Conservation (phyloP, 1,140 invertebrate genomes). For the Helicoverpa armigera region DNA sequence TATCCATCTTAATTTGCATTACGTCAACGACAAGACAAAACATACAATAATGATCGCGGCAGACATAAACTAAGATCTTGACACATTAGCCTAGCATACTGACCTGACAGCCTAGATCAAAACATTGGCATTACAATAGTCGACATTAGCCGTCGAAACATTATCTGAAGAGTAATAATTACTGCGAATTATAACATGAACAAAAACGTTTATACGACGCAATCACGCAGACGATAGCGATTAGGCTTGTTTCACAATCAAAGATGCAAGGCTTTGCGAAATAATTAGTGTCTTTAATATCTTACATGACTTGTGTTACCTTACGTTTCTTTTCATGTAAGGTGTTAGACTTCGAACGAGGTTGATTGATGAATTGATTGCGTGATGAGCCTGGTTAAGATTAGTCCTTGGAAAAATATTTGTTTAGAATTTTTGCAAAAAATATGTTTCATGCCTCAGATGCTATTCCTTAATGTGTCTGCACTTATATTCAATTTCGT, state of each 20-base stretch:
- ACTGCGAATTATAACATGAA: constrained; percentile 24
- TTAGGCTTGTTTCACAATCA: constrained; percentile 2
- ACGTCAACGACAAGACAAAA: constrained; percentile 19
- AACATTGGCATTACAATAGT: constrained; percentile 3
- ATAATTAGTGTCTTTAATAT: constrained; percentile 23
- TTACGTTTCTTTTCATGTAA: background rate
- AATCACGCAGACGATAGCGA: constrained; percentile 1
- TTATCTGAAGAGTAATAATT: constrained; percentile 13
- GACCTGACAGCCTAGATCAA: constrained; percentile 24
- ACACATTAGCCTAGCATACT: constrained; percentile 18
- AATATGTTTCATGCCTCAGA: too few species aligned
- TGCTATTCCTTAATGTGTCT: too few species aligned
- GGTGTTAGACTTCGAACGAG: background rate
- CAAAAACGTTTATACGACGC: constrained; percentile 15
- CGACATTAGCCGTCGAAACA: background rate
- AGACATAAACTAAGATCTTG: constrained; percentile 23
- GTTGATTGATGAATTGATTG: constrained; percentile 22
- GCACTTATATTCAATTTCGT: too few species aligned
- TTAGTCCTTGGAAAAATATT: too few species aligned
- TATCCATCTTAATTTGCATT: background rate
- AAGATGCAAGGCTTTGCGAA: constrained; percentile 8
- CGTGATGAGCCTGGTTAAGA: background rate
- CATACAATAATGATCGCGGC: background rate
- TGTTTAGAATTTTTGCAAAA: too few species aligned
- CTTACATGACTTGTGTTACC: background rate